These are phyloP conservation scores for Nestor notabilis DNA, from an alignment of 2,113 vertebrate genomes.

Conservation along the genomic window DNA sequence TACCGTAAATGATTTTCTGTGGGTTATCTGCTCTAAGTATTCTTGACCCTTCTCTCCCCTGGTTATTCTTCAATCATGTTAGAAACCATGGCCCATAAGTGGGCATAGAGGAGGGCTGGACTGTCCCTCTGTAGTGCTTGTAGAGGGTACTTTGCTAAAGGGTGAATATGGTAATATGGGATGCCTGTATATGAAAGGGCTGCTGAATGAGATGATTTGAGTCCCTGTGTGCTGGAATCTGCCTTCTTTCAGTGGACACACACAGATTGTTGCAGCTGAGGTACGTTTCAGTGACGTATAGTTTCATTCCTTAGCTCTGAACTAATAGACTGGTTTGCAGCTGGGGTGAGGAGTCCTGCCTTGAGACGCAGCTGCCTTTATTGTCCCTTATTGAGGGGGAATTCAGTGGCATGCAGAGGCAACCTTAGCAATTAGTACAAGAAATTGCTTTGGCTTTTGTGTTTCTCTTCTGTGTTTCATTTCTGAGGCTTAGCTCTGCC, in stretches of 20 bases:
- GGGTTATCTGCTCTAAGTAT: background rate
- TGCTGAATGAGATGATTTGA: fast-evolving
- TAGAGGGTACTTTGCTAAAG: background rate
- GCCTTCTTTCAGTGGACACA: background rate
- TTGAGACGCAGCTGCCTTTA: background rate
- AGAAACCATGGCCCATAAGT: fast-evolving
- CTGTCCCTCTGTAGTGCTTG: background rate
- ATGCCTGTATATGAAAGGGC: background rate
- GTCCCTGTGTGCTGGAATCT: background rate
- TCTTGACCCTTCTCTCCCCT: background rate
- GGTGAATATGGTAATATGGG: background rate
- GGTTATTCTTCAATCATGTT: background rate
- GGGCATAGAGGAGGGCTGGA: background rate
- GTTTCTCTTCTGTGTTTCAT: background rate
- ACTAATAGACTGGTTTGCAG: background rate
- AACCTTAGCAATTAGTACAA: background rate
- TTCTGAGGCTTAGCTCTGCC: constrained; percentile 9
- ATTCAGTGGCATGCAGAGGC: background rate
- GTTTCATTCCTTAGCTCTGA: background rate
- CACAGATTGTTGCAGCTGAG: fast-evolving
- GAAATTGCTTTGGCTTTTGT: constrained; percentile 31
- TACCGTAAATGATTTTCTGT: background rate
- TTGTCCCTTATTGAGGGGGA: background rate
- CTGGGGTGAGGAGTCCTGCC: background rate
- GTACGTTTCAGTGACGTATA: fast-evolving